A percentile compares a stretch with the other conserved stretches of the same genome.
Evolutionary conservation across 2,113 vertebrate genomes (phyloP).

Genomic region (Chloropsis hardwickii): DNA sequence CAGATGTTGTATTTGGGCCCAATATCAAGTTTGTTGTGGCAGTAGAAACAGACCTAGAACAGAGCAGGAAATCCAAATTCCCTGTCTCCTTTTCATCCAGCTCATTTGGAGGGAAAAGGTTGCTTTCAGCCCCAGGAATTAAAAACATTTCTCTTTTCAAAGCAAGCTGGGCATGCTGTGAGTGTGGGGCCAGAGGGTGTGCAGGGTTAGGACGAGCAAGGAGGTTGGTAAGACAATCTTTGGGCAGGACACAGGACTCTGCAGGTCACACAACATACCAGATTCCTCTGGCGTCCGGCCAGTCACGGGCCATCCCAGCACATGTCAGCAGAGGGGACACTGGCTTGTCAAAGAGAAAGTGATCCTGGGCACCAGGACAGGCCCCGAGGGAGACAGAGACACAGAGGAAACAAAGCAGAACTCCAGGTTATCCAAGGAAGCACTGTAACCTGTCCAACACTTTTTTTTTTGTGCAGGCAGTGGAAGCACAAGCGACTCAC

Average conservation of each 20-base stretch:
- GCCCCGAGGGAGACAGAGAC: background rate
- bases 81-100: background rate
- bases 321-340: slow-evolving; percentile 91
- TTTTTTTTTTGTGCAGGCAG: background rate
- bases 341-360: slow-evolving; percentile 94
- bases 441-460: background rate
- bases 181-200: background rate
- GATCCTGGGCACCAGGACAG: slow-evolving; percentile 76
- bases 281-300: slow-evolving; percentile 93
- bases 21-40: background rate
- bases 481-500: background rate
- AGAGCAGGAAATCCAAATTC: background rate
- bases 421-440: background rate
- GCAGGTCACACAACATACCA: slow-evolving; percentile 79
- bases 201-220: slow-evolving; percentile 45
- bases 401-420: background rate
- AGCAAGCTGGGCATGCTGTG: slow-evolving; percentile 8
- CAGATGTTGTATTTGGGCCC: background rate
- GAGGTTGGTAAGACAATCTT: background rate
- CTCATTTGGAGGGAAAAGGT: background rate
- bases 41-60: background rate
- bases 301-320: slow-evolving; percentile 93
- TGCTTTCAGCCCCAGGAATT: background rate
- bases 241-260: background rate
- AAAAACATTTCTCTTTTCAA: background rate